Evolutionary conservation across 2,113 vertebrate species (phyloP).

Genomic region (Neotoma lepida): DNA sequence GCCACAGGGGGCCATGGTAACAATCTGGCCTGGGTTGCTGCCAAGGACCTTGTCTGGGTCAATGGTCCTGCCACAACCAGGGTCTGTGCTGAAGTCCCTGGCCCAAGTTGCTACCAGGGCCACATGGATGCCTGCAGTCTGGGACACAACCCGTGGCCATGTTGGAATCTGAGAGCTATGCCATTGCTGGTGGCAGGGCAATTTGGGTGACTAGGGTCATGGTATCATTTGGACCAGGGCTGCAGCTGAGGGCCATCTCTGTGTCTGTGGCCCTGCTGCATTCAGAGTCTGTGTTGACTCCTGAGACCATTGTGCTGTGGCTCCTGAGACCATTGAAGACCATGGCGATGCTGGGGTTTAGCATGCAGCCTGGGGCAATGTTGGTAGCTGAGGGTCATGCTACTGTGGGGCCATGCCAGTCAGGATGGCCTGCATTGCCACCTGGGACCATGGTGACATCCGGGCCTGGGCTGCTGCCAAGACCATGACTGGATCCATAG

Average conservation of each 20-base stretch:
- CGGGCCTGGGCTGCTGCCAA: neutral
- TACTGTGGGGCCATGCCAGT: neutral
- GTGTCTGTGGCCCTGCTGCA: neutral
- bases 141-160: neutral
- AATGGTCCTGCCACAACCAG: neutral
- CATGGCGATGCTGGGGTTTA: neutral
- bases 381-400: neutral
- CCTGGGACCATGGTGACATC: neutral
- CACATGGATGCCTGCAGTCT: neutral
- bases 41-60: neutral
- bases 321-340: neutral
- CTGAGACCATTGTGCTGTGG: neutral
- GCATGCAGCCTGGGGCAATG: neutral
- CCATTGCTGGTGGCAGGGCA: neutral
- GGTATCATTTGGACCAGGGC: neutral
- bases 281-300: neutral
- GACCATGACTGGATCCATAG: neutral
- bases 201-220: neutral
- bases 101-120: neutral
- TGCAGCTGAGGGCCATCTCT: neutral
- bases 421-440: neutral
- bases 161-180: neutral
- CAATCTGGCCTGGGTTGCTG: neutral
- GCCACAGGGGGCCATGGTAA: neutral
- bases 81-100: neutral